Base-by-base conservation (phyloP, 2,888 invertebrate species). In the Latheticus oryzae region DNA sequence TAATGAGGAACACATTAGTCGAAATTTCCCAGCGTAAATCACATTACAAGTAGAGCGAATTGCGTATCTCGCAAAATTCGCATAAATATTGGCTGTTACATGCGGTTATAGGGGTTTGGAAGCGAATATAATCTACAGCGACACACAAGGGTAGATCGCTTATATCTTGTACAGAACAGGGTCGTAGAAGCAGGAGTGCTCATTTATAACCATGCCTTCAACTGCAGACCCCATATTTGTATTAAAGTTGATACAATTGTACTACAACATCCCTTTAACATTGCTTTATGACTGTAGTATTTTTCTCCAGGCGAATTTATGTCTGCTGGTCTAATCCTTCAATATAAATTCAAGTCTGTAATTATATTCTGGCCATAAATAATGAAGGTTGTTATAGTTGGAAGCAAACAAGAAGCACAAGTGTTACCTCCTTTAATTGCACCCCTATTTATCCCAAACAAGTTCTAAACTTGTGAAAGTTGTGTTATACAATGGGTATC, bases 331-430 rank as follows among this genome's bases (percentile, higher is more conserved):
- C 24, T 9, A 24, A 28, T 9, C 3, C 9, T n/a, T 5, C 28
- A 28, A 67, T 73, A 73, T 76, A 73, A 75, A 76, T 75, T 74
- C 66, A 66, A 68, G 68, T 69, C 65, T 59, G 70, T 74, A 74
- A 75, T 74, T 74, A 73, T 73, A 70, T 69, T 66, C 65, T 62
- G 69, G 69, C 69, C 63, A 73, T 75, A 75, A 75, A 75, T 74
- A 74, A 75, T 67, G 61, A 61, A 62, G 65, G 67, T 61, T 69
- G 68, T 68, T 72, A 70, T 71, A 72, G 70, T 69, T 69, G 56
- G 64, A 50, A 60, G 65, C 67, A 45, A 54, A 60, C 60, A 66
- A 70, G 67, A 63, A 67, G 64, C 69, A 60, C 70, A 70, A 71
- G 67, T 71, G 72, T 70, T 72, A 68, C 70, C 71, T 68, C 66